Base-by-base conservation (phyloP, 2,888 invertebrate species). In the Campoletis raptor region DNA sequence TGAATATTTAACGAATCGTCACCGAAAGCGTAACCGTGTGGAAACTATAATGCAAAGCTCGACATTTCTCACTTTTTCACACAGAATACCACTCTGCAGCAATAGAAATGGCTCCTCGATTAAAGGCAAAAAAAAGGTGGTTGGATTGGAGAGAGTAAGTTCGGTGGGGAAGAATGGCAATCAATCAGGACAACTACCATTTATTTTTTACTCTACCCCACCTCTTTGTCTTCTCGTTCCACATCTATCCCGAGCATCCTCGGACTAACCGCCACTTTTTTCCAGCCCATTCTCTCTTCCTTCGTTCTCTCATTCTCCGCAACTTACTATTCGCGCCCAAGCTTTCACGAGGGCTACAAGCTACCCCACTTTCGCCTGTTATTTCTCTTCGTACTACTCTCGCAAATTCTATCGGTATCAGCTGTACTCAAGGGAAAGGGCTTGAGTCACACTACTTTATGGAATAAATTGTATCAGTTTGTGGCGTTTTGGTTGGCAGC, bases 41-140 rank as follows among this genome's bases (percentile, higher is more conserved):
- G 36, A 73, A 86, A 81, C 80, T 73, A 67, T 40, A 69, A 52
- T 45, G 67, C 42, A 15, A 24, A 61, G 40, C 21, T 81, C 30
- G 57, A 64, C 69, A 21, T 70, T 21, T 57, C 76, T 45, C 48
- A 21, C 36, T 48, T 30, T 70, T 37, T 36, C 15, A 21, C 48
- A 48, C 18, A 48, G 45, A 15, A 15, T 30, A 36, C 15, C 61
- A 21, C 45, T 45, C 21, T 76, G 70, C 42, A 74, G 52, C 76
- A 67, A 89, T 90, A 90, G 88, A 91, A 91, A 91, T 91, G 88
- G 90, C 90, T 86, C 84, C 30, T 83, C 89, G 88, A 90, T 90
- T 89, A 89, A 90, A 81, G 87, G 81, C 57, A 40, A 79, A 74
- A 78, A 87, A 87, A 81, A 85, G 73, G 73, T 78, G 57, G 76